Evolutionary conservation across 1,140 invertebrate genomes (phyloP).

Genomic region (Drosophila bipectinata): DNA sequence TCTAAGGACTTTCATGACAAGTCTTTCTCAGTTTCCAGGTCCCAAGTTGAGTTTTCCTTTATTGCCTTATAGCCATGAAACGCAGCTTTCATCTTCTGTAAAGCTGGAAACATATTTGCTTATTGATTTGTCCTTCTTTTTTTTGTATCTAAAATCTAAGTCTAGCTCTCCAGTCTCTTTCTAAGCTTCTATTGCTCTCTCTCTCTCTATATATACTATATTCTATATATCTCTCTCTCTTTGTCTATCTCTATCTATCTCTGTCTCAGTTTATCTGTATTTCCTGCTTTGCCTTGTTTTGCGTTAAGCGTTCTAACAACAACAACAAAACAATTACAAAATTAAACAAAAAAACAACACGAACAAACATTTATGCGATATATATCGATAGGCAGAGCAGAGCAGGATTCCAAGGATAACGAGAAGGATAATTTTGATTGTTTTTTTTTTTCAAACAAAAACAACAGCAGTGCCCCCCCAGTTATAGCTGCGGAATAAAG

Average conservation of each 20-base stretch:
- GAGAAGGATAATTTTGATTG: constrained; percentile 7
- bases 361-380: constrained; percentile 14
- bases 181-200: constrained; percentile 6
- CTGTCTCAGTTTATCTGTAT: constrained; percentile 20
- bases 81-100: not conserved
- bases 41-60: too few relatives aligned
- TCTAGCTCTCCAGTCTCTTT: not conserved
- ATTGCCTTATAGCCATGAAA: not conserved
- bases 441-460: not conserved
- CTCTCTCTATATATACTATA: not conserved
- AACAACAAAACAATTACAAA: constrained; percentile 17
- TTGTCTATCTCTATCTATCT: constrained; percentile 22
- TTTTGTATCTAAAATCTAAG: not conserved
- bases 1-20: not conserved
- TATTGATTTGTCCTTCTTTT: constrained; percentile 23
- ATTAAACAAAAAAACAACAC: constrained; percentile 29
- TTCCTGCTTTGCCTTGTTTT: constrained; percentile 46
- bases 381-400: constrained; percentile 32
- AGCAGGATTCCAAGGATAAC: constrained; percentile 14
- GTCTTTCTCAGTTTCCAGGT: not conserved
- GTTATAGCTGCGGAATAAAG: too few relatives aligned
- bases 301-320: constrained; percentile 41
- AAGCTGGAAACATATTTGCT: constrained; percentile 26
- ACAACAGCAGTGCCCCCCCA: not conserved
- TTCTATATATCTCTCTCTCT: constrained; percentile 5